Percentiles rank a stretch among this genome's conserved stretches.
Evolutionary conservation across 2,113 vertebrate species (phyloP).

Genomic region (Protobothrops mucrosquamatus): DNA sequence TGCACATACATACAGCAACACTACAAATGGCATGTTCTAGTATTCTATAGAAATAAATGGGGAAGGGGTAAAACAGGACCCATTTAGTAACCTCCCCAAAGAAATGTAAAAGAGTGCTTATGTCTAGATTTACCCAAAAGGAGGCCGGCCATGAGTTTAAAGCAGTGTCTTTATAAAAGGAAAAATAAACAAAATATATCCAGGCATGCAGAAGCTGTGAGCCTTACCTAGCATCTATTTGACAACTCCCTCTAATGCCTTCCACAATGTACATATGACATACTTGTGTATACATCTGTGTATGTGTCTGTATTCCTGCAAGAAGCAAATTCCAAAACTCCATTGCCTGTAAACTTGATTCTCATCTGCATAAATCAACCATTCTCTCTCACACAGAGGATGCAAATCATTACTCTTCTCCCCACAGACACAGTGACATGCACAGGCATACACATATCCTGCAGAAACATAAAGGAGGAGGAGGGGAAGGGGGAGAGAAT

Average conservation of each 20-base stretch:
- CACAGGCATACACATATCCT: background rate
- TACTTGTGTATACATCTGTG: background rate
- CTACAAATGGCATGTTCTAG: slow-evolving; percentile 8
- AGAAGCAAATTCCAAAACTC: background rate
- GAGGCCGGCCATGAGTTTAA: background rate
- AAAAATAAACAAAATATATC: background rate
- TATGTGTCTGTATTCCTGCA: background rate
- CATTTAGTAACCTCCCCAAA: background rate
- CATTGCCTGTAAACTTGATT: background rate
- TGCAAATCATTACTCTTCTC: background rate
- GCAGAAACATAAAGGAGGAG: background rate
- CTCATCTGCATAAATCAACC: background rate
- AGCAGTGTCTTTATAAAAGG: background rate
- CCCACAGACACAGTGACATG: background rate
- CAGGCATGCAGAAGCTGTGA: background rate
- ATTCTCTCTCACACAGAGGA: background rate
- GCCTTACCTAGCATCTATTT: background rate
- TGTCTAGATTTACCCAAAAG: background rate
- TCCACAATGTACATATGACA: background rate
- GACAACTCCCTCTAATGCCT: background rate
- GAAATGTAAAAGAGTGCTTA: background rate
- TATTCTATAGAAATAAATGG: background rate
- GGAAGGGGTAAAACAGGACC: too few relatives aligned
- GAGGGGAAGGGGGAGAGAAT: background rate
- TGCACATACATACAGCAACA: slow-evolving; percentile 2